Base-by-base conservation (phyloP, 2,888 invertebrate species). In the Tetranychus truncatus region DNA sequence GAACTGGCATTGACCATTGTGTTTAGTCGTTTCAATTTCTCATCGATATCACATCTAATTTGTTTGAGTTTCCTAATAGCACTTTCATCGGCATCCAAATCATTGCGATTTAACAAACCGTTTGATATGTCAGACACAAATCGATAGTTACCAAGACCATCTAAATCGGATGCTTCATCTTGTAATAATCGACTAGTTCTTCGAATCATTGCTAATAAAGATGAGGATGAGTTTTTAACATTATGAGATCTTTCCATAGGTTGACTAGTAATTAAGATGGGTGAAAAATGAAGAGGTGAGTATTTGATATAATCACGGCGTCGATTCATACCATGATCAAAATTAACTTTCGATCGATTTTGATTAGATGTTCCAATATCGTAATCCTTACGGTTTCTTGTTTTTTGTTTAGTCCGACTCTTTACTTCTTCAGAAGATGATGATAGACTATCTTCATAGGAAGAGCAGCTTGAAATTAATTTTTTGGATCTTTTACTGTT, bases 11-110 rank as follows among this genome's bases (percentile, higher is more conserved):
- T 69, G 1, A 69, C 34, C 9, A 69, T 11, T 20, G 11, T 21
- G 15, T 69, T 24, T 1, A 76, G 66, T 67, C 73, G 75, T 73
- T 69, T 74, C 8, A 76, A 71, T 66, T 72, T 71, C 9, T 76
- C 75, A 71, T 76, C 74, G 45, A 76, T 74, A 74, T 71, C 72
- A 15, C 55, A 44, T 65, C 76, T 18, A n/a, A 76, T 75, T 11
- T 75, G 72, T 65, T 71, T 71, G 34, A 76, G 24, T 18, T 69
- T 75, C 66, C 73, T 72, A 66, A 76, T 76, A 15, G 44, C 72
- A n/a, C 34, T 34, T 34, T 75, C 75, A 55, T 75, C 75, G n/a
- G 34, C 15, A 34, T 75, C 44, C 15, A 9, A 21, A 44, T 72
- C 72, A 24, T 21, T n/a, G 11, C 69, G 69, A 5, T 11, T 20